phyloP scores from a whole-genome alignment of 2,113 vertebrate species.

The Halcyon malimbica region DNA sequence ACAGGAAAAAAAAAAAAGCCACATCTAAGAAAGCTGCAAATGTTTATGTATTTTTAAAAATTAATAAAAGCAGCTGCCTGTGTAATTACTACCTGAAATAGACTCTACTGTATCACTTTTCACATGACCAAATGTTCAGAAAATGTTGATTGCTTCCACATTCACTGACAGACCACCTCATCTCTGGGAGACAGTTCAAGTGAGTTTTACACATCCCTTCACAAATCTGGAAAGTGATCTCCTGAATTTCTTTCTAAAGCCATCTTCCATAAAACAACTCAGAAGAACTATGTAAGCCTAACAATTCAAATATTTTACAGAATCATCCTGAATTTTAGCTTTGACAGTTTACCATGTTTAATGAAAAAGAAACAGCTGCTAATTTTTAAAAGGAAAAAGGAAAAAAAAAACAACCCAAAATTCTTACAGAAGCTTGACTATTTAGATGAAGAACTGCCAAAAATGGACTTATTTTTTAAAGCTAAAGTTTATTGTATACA shows the following conservation, averaged over 20 bases:
- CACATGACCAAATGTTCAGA: not conserved
- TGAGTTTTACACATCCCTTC: not conserved
- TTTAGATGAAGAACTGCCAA: not conserved
- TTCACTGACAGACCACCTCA: not conserved
- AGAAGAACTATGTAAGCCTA: not conserved
- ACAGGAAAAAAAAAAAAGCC: not conserved
- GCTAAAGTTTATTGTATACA: not conserved
- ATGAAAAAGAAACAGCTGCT: not conserved
- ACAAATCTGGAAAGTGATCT: not conserved
- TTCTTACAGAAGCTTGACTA: not conserved
- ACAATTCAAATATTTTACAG: not conserved
- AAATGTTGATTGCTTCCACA: not conserved
- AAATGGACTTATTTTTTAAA: not conserved
- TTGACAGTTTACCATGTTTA: not conserved
- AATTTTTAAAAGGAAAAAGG: not conserved
- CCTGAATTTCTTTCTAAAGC: not conserved
- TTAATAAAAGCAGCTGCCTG: not conserved
- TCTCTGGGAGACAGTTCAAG: not conserved
- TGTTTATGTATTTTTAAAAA: not conserved
- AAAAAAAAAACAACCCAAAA: not conserved
- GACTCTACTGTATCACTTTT: not conserved
- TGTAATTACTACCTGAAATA: not conserved
- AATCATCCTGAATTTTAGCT: not conserved
- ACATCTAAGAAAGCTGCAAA: not conserved
- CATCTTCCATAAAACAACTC: not conserved